Conservation (phyloP, 1,140 invertebrate genomes). For the Drosophila triauraria region DNA sequence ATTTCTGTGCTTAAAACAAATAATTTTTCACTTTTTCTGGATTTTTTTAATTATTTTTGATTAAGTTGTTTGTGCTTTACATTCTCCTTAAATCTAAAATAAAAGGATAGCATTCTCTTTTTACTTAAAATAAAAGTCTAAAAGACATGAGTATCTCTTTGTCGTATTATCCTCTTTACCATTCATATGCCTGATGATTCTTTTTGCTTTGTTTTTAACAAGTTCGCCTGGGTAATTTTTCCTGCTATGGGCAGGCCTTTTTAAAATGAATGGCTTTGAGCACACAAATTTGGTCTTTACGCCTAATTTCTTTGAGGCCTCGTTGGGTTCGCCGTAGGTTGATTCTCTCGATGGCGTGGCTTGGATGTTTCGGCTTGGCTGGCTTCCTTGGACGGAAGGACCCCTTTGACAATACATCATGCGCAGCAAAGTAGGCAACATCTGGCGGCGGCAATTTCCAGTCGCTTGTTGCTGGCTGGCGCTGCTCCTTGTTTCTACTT, state of each 20-base stretch:
- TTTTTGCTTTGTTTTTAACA: conserved; percentile 34
- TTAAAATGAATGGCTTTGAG: conserved; percentile 77
- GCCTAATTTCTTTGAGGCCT: conserved; percentile 72
- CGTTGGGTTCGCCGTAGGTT: not conserved
- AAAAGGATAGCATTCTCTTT: too few species aligned
- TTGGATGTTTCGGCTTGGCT: conserved; percentile 7
- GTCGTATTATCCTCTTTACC: not conserved
- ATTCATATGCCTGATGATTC: conserved; percentile 6
- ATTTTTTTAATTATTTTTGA: not conserved
- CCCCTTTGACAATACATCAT: conserved; percentile 74
- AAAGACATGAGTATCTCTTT: not conserved
- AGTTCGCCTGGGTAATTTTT: conserved; percentile 64
- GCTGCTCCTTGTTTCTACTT: conserved; percentile 24
- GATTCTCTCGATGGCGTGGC: not conserved
- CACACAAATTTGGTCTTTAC: conserved; percentile 79
- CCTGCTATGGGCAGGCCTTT: conserved; percentile 66
- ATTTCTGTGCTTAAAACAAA: not conserved
- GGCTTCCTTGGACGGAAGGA: not conserved
- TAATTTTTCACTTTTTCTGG: too few species aligned
- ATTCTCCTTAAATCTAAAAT: too few species aligned
- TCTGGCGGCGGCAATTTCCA: conserved; percentile 73
- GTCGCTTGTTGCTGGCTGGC: conserved; percentile 58
- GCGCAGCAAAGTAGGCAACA: conserved; percentile 76
- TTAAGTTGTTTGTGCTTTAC: too few species aligned
- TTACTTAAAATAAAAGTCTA: too few species aligned